Conservation (phyloP, 2,888 invertebrate genomes). For the Amblyjoppa proteus region DNA sequence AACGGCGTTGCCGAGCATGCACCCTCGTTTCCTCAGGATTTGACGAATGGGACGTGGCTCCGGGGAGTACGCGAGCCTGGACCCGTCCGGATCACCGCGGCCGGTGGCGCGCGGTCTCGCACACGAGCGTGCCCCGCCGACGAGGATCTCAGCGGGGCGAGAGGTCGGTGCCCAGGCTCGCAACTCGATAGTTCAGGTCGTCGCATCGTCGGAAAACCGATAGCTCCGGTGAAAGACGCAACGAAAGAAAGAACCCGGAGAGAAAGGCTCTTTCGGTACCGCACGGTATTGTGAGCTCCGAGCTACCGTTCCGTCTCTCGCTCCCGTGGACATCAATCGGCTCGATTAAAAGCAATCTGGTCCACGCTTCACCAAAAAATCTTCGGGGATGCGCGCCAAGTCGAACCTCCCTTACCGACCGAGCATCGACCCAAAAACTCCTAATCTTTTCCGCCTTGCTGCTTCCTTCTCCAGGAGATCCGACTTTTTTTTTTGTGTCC, state of each 20-base stretch:
- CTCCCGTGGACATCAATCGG: not conserved
- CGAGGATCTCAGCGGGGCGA: slow-evolving; percentile 6
- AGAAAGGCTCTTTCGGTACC: not conserved
- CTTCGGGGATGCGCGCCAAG: not conserved
- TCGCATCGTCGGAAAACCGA: slow-evolving; percentile 13
- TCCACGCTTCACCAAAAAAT: not conserved
- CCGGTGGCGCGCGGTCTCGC: not conserved
- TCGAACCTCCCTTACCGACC: not conserved
- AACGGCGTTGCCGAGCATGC: slow-evolving; percentile 36
- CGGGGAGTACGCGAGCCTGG: slow-evolving; percentile 1
- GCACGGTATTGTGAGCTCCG: not conserved
- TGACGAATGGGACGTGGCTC: slow-evolving; percentile 43
- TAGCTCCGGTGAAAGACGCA: slow-evolving; percentile 17
- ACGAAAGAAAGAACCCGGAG: slow-evolving; percentile 1
- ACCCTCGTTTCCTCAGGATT: slow-evolving; percentile 48
- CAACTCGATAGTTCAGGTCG: slow-evolving; percentile 7
- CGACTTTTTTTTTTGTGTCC: no score
- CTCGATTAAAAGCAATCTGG: slow-evolving; percentile 20
- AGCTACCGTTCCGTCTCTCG: not conserved
- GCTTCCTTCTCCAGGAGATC: not conserved
- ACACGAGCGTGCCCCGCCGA: not conserved
- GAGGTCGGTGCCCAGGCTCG: not conserved
- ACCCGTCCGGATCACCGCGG: slow-evolving; percentile 18
- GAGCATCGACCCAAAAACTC: not conserved
- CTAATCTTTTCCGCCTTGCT: not conserved